These are phyloP conservation scores for Enteromius unitaeniatus DNA, from an alignment of 2,797 vertebrate species.

Conservation along the genomic window DNA sequence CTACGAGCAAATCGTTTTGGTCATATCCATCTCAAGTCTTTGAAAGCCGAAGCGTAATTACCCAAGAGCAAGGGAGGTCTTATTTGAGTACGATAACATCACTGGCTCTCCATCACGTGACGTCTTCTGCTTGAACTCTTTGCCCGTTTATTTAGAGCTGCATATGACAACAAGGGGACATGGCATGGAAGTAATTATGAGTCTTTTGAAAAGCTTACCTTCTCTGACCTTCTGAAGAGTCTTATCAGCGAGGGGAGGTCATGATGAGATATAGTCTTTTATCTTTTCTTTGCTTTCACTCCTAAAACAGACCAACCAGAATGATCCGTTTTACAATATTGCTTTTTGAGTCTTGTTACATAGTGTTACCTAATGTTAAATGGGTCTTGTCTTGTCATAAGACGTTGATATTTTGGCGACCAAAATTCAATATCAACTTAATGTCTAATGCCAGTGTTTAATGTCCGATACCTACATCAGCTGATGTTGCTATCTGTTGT, in stretches of 20 bases:
- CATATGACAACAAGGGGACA: slow-evolving; percentile 52
- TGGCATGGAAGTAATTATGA: slow-evolving; percentile 75
- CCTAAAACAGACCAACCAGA: slow-evolving; percentile 33
- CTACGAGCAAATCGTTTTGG: slow-evolving; percentile 66
- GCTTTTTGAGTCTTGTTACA: neutral
- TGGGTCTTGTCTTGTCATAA: neutral
- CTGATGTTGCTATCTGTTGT: too few species aligned
- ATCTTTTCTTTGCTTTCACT: slow-evolving; percentile 52
- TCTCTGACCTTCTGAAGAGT: slow-evolving; percentile 80
- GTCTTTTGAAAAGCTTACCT: slow-evolving; percentile 74
- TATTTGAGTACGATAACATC: slow-evolving; percentile 66
- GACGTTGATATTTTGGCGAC: neutral
- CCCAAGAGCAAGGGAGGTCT: slow-evolving; percentile 68
- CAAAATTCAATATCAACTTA: neutral
- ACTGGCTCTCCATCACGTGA: slow-evolving; percentile 66
- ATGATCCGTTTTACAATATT: neutral
- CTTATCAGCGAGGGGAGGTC: slow-evolving; percentile 72
- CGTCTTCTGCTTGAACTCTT: slow-evolving; percentile 69
- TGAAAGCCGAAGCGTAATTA: slow-evolving; percentile 58
- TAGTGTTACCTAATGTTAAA: neutral
- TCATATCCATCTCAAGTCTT: slow-evolving; percentile 72
- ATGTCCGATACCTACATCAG: too few species aligned
- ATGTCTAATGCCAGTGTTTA: too few species aligned
- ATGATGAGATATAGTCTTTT: slow-evolving; percentile 58
- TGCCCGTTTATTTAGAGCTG: slow-evolving; percentile 53